Conservation (phyloP, 2,113 vertebrate genomes). For the Pardalotus punctatus region DNA sequence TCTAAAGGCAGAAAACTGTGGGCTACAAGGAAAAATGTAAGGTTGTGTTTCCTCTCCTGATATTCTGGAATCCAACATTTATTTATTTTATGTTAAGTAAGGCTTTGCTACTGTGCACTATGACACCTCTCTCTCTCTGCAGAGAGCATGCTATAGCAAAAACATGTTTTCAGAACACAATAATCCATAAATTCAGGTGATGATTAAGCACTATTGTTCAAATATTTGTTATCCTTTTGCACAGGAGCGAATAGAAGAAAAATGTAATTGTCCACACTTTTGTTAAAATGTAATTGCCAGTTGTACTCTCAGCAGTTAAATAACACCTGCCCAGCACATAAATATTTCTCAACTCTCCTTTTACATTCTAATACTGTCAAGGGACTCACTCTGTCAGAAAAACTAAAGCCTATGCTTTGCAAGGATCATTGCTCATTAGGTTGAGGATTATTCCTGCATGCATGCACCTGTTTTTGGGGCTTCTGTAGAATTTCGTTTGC, state of each 20-base stretch:
- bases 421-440: neutral
- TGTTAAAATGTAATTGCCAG: neutral
- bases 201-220: neutral
- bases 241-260: neutral
- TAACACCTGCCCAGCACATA: neutral
- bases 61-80: neutral
- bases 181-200: neutral
- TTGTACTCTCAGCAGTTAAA: neutral
- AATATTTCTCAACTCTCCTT: neutral
- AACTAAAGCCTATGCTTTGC: neutral
- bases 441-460: neutral
- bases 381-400: neutral
- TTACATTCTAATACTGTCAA: neutral
- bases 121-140: neutral
- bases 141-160: neutral
- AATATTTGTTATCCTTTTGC: neutral
- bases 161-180: neutral
- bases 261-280: neutral
- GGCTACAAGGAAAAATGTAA: neutral
- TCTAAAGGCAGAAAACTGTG: neutral
- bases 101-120: neutral
- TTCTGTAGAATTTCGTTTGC: neutral
- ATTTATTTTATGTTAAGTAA: neutral
- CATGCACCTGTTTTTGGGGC: neutral
- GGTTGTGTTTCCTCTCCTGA: neutral